Conservation (phyloP, 2,797 vertebrate genomes). For the Lutjanus campechanus region DNA sequence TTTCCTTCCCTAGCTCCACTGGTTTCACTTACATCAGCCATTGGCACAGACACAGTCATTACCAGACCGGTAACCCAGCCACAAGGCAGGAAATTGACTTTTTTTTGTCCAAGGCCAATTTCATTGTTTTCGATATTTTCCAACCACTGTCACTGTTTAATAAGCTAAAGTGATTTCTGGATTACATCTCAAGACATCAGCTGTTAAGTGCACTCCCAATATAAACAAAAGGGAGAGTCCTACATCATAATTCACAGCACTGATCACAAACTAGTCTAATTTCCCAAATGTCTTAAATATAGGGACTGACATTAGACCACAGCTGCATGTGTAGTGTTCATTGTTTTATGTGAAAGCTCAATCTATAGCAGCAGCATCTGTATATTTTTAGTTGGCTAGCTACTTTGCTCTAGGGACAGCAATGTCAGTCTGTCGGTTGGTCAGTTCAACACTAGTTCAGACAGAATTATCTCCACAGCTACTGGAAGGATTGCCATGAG, state of each 20-base stretch:
- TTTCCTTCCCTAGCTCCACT: slow-evolving; percentile 47
- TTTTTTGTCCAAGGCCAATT: slow-evolving; percentile 23
- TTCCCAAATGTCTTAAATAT: background rate
- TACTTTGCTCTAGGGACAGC: no score
- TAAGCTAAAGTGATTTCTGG: slow-evolving; percentile 23
- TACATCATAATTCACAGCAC: background rate
- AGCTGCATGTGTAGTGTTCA: background rate
- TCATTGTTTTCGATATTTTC: slow-evolving; percentile 33
- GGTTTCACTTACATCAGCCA: slow-evolving; percentile 44
- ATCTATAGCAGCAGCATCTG: background rate
- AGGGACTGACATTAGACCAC: background rate
- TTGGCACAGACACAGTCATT: slow-evolving; percentile 33
- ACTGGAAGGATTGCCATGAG: no score
- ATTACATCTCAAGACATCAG: slow-evolving; percentile 20
- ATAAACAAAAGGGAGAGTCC: background rate
- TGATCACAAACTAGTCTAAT: background rate
- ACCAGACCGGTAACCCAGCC: slow-evolving; percentile 36
- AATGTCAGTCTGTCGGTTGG: no score
- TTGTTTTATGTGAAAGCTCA: background rate
- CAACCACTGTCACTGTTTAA: slow-evolving; percentile 34
- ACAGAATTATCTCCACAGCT: no score
- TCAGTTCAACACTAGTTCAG: no score
- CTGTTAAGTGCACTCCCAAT: background rate
- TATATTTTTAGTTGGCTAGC: no score
- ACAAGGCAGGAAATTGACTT: slow-evolving; percentile 62